Percentiles rank a stretch among this genome's conserved stretches.
Conservation (phyloP, 2,797 vertebrate species). For the Salarias fasciatus region DNA sequence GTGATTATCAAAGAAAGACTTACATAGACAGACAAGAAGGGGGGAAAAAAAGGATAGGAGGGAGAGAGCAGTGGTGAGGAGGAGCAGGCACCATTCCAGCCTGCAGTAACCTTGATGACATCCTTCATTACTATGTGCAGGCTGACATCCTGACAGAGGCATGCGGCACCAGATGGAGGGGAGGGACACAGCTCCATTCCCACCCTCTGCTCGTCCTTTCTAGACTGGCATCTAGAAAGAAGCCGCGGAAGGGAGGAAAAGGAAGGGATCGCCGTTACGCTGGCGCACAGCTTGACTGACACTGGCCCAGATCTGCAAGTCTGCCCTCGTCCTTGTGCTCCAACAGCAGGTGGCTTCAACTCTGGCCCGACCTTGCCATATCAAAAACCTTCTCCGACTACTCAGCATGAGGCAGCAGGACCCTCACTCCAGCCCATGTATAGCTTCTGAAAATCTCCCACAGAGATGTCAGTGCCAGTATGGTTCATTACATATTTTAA, state of each 20-base stretch:
- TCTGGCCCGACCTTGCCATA: slow-evolving; percentile 70
- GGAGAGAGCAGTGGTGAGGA: slow-evolving; percentile 1
- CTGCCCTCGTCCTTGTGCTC: slow-evolving; percentile 81
- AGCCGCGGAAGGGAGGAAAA: slow-evolving; percentile 48
- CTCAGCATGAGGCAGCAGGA: slow-evolving; percentile 40
- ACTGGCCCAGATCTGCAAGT: slow-evolving; percentile 65
- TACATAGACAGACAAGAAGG: slow-evolving; percentile 40
- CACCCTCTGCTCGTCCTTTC: slow-evolving; percentile 72
- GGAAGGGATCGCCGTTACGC: slow-evolving; percentile 33
- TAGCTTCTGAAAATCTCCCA: slow-evolving; percentile 24
- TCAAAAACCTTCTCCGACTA: slow-evolving; percentile 57
- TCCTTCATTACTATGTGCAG: slow-evolving; percentile 83
- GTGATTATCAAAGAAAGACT: slow-evolving; percentile 25
- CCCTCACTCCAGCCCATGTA: slow-evolving; percentile 37
- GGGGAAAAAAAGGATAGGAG: slow-evolving; percentile 23
- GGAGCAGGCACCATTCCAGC: slow-evolving; percentile 73
- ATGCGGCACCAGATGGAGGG: slow-evolving; percentile 84
- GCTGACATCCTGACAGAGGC: slow-evolving; percentile 82
- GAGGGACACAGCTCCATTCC: slow-evolving; percentile 72
- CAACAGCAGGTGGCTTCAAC: slow-evolving; percentile 72
- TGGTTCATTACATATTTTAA: slow-evolving; percentile 39
- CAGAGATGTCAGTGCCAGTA: slow-evolving; percentile 39
- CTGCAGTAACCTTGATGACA: slow-evolving; percentile 86
- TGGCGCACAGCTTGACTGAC: slow-evolving; percentile 71
- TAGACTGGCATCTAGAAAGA: slow-evolving; percentile 61